Conservation (phyloP, 2,888 invertebrate species). For the Ichneumoninae sp. region DNA sequence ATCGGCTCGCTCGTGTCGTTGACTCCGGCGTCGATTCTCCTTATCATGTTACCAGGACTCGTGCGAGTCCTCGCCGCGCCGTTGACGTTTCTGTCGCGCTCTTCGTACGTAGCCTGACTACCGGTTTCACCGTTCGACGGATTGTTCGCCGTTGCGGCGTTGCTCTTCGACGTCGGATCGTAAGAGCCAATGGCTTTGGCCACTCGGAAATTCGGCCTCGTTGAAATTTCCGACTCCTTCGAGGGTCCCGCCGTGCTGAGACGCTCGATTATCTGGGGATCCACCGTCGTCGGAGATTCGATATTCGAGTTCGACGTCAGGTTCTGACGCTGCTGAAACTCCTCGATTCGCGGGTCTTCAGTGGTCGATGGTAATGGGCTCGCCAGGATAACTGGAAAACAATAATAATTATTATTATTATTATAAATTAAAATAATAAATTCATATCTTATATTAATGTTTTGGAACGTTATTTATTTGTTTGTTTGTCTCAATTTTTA, state of each 20-base stretch:
- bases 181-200: conserved; percentile 78
- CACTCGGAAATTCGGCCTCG: conserved; percentile 71
- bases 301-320: conserved; percentile 25
- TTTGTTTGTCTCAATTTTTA: too few species aligned
- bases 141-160: conserved; percentile 41
- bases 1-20: conserved; percentile 25
- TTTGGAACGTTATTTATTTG: too few species aligned
- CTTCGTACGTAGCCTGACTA: background rate
- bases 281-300: conserved; percentile 13
- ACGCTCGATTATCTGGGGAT: conserved; percentile 23
- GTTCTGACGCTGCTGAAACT: background rate
- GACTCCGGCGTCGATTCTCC: background rate
- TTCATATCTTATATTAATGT: background rate
- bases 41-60: conserved; percentile 27
- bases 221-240: background rate
- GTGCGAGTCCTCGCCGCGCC: conserved; percentile 21
- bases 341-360: conserved; percentile 67
- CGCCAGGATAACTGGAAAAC: conserved; percentile 72
- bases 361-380: conserved; percentile 77
- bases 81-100: conserved; percentile 5
- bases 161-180: conserved; percentile 69
- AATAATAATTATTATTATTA: background rate
- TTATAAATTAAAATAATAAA: background rate
- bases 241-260: background rate
- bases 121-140: conserved; percentile 35